Evolutionary conservation across 1,140 invertebrate species (phyloP), one percentile per base, ranked within the genome.

Genomic region (Drosophila willistoni): DNA sequence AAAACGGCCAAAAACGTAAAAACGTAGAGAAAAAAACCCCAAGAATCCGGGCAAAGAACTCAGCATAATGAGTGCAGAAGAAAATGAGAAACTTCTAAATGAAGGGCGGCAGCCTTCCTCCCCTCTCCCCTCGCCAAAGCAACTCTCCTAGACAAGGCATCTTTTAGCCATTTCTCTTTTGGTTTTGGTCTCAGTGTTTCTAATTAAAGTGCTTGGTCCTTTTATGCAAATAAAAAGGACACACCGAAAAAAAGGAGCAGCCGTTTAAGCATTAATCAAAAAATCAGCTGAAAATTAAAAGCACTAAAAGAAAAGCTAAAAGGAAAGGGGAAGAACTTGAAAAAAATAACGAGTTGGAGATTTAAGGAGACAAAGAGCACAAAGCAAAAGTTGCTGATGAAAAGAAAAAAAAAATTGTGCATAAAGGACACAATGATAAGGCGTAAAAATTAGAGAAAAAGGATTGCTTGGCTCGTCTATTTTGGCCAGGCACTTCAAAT

Each of bases 251-350:
- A 83, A 77, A 80, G 76, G 56, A 79, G 72, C 82, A 73, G 68
- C 70, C 79, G 83, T 68, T 86, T 82, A 81, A 80, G 84, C 84
- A 87, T 87, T 87, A 87, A 89, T 87, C 84, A 87, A 87, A 89
- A 89, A 84, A 89, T 89, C 84, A 89, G 81, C 73, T 89, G 76
- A 79, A 86, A 86, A 86, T 86, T 79, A 86, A 86, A 86, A 86
- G 85, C 78, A 63, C 68, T 62, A 56, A 41, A 42, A 42, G 29
- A 22, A 12, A 14, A 17, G 34, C 25, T 17, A 3, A 54, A 14
- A 13, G 14, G 17, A 9, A 33, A 39, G 39, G 34, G 12, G 64
- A 62, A 56, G 60, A 77, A 68, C 29, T 29, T 60, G 55, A 64
- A 51, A 64, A 72, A 66, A 42, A 60, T 64, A 73, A 78, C 64